Percentiles rank a stretch among this genome's conserved stretches.
phyloP scores from a whole-genome alignment of 2,797 vertebrate genomes.

The Natrix natrix region DNA sequence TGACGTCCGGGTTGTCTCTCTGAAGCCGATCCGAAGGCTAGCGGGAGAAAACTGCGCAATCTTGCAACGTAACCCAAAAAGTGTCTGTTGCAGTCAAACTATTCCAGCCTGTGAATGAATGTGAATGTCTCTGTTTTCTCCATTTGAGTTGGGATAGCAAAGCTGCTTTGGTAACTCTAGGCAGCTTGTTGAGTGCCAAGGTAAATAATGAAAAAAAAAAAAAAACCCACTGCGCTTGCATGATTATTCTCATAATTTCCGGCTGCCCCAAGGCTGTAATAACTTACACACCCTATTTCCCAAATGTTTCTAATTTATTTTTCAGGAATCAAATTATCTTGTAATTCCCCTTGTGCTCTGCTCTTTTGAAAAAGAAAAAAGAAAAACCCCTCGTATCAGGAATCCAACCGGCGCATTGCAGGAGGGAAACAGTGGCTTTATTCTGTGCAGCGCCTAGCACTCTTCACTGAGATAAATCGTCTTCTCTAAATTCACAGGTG shows the following conservation, averaged over 20 bases:
- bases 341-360: constrained; percentile 31
- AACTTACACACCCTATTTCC: constrained; percentile 66
- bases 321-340: constrained; percentile 63
- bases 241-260: constrained; percentile 62
- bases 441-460: neutral
- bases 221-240: constrained; percentile 27
- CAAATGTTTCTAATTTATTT: constrained; percentile 69
- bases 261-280: constrained; percentile 61
- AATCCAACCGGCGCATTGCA: neutral
- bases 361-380: constrained; percentile 27
- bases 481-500: neutral
- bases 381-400: neutral
- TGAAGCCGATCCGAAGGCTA: neutral
- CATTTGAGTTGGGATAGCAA: constrained; percentile 27
- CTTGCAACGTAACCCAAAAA: constrained; percentile 2
- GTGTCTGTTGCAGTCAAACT: neutral
- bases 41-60: neutral
- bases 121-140: neutral
- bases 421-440: neutral
- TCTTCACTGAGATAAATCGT: neutral
- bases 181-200: constrained; percentile 53
- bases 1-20: neutral
- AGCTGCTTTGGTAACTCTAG: constrained; percentile 52
- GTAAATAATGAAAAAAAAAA: constrained; percentile 60
- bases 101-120: neutral